Conservation (phyloP, 2,888 invertebrate genomes). For the Oscheius myriophilus region DNA sequence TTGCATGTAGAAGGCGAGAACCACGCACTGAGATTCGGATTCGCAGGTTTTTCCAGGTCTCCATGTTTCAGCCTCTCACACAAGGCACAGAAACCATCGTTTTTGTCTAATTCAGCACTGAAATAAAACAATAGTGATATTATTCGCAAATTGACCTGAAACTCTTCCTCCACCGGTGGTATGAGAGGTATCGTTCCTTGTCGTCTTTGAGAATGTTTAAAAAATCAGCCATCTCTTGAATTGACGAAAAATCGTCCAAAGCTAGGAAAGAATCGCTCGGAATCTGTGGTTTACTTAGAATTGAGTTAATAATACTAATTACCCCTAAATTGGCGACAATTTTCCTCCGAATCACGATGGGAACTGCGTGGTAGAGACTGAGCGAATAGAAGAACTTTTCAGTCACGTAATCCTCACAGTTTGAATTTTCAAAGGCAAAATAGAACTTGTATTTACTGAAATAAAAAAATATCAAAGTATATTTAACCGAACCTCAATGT, state of each 20-base stretch:
- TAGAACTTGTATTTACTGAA: constrained; percentile 20
- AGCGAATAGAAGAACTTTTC: constrained; percentile 35
- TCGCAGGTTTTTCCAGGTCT: too few species aligned
- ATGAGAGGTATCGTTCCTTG: constrained; percentile 37
- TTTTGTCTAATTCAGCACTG: background rate
- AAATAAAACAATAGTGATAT: background rate
- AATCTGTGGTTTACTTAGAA: constrained; percentile 32
- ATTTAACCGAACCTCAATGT: background rate
- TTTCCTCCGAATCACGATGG: constrained; percentile 41
- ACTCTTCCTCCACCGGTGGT: constrained; percentile 47
- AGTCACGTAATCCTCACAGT: constrained; percentile 14
- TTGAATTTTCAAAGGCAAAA: constrained; percentile 16
- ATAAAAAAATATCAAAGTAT: too few species aligned
- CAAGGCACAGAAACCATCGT: background rate
- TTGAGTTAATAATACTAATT: background rate
- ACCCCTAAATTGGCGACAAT: too few species aligned
- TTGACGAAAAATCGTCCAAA: constrained; percentile 37
- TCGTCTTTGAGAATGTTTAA: constrained; percentile 34
- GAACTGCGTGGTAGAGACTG: constrained; percentile 35
- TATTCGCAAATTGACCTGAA: constrained; percentile 29
- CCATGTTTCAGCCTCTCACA: background rate
- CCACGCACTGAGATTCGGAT: too few species aligned
- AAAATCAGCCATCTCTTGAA: constrained; percentile 33
- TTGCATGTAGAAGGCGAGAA: too few species aligned
- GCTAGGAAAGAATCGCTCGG: constrained; percentile 47